A percentile compares a stretch with the other conserved stretches of the same genome.
These are phyloP conservation scores for Drosophila funebris DNA, from an alignment of 1,140 invertebrate species.

Conservation along the genomic window DNA sequence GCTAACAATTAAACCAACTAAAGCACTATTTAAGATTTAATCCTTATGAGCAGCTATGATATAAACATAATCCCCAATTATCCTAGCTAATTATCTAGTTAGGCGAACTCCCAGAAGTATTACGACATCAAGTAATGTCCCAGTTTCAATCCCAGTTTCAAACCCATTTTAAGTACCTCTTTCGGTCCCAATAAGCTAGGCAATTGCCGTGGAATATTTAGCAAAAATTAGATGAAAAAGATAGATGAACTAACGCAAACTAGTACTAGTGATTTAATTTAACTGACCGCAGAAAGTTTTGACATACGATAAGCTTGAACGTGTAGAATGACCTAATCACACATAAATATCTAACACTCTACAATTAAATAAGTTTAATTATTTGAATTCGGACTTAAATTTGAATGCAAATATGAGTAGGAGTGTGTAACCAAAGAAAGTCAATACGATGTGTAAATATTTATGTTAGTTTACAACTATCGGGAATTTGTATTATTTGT, in stretches of 20 bases:
- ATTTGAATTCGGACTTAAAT: slow-evolving; percentile 9
- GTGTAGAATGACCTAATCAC: slow-evolving; percentile 19
- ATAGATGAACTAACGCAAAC: neutral
- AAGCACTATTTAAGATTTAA: neutral
- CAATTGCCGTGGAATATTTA: slow-evolving; percentile 50
- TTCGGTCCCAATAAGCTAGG: slow-evolving; percentile 44
- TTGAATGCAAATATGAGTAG: slow-evolving; percentile 1
- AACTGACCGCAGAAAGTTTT: slow-evolving; percentile 6
- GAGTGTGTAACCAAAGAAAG: slow-evolving; percentile 70
- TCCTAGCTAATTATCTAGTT: neutral
- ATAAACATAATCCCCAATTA: neutral
- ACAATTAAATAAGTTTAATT: slow-evolving; percentile 20
- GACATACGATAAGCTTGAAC: slow-evolving; percentile 8
- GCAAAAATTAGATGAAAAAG: slow-evolving; percentile 50
- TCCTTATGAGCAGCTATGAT: neutral
- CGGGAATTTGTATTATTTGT: slow-evolving; percentile 10
- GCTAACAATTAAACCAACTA: neutral
- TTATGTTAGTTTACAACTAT: slow-evolving; percentile 38
- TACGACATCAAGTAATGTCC: slow-evolving; percentile 44
- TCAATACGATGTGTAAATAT: slow-evolving; percentile 65
- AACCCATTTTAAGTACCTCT: slow-evolving; percentile 16
- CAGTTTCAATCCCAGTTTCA: slow-evolving; percentile 40
- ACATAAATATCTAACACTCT: slow-evolving; percentile 23
- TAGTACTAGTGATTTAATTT: slow-evolving; percentile 18
- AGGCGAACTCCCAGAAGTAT: slow-evolving; percentile 54